Percentiles rank a stretch among this genome's conserved stretches.
Evolutionary conservation across 2,888 invertebrate species (phyloP).

Genomic region (Parelbella ahira): DNA sequence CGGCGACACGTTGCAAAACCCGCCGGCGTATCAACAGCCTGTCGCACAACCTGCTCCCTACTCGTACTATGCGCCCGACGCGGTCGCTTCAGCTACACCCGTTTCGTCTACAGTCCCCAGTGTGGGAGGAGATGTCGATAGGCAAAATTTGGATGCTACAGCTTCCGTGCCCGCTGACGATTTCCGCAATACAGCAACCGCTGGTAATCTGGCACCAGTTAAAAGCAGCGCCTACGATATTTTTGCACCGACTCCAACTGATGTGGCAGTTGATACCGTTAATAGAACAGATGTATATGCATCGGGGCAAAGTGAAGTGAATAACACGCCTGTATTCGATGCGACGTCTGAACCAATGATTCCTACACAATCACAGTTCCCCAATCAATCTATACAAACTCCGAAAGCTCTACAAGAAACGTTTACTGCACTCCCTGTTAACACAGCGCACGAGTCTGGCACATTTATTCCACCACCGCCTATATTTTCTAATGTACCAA

Average conservation of each 20-base stretch:
- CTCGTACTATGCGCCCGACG: constrained; percentile 26
- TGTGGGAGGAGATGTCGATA: too few species aligned
- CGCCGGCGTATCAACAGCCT: constrained; percentile 30
- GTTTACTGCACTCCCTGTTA: constrained; percentile 8
- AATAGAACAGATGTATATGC: background rate
- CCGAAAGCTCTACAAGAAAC: constrained; percentile 2
- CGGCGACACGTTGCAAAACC: constrained; percentile 38
- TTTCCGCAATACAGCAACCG: too few species aligned
- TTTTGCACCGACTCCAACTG: constrained; percentile 28
- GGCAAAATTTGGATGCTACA: too few species aligned
- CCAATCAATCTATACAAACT: background rate
- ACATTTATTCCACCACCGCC: constrained; percentile 61
- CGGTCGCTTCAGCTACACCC: constrained; percentile 6
- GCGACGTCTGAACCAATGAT: background rate
- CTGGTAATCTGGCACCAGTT: too few species aligned
- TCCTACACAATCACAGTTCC: constrained; percentile 4
- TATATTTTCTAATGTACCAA: constrained; percentile 56
- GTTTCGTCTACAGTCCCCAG: too few species aligned
- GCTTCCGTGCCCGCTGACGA: too few species aligned
- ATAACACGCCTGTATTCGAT: background rate
- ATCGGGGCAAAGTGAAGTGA: too few species aligned
- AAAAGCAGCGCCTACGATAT: constrained; percentile 29
- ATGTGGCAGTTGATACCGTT: too few species aligned
- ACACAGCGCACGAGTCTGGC: constrained; percentile 4
- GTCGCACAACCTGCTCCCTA: constrained; percentile 23